A percentile compares a stretch with the other conserved stretches of the same genome.
Conservation (phyloP, 37 sponge, comb jelly and placozoan species). For the Ephydatia muelleri region DNA sequence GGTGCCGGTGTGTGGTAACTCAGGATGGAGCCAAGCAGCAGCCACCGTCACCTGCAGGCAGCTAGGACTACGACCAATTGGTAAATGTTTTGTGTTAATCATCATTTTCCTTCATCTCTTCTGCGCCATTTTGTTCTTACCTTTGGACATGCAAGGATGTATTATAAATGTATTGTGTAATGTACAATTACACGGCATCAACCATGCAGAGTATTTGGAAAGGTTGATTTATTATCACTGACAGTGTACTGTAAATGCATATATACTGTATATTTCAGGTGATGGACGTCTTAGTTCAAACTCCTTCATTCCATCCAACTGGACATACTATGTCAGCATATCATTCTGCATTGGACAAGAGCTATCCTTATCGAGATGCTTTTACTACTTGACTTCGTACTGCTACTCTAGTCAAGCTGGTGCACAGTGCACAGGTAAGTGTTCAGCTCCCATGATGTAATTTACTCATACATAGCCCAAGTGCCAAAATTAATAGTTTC, state of each 20-base stretch:
- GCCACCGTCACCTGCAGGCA: neutral
- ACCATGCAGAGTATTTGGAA: too few species aligned
- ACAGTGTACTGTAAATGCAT: too few species aligned
- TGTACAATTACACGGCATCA: too few species aligned
- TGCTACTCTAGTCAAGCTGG: neutral
- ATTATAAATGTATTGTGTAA: too few species aligned
- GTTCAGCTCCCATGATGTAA: neutral
- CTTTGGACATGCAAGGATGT: too few species aligned
- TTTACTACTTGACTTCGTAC: neutral
- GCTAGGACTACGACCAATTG: neutral
- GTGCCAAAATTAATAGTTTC: too few species aligned
- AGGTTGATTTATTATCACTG: too few species aligned
- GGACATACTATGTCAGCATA: neutral
- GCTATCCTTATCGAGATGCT: neutral
- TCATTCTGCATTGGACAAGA: neutral
- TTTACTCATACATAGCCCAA: neutral
- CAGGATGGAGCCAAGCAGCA: neutral
- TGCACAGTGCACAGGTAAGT: neutral
- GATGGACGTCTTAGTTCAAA: neutral
- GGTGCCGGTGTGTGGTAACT: neutral
- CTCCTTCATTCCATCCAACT: neutral
- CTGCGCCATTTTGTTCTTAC: too few species aligned
- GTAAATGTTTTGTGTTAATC: too few species aligned
- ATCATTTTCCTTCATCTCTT: too few species aligned
- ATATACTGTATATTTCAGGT: neutral